Evolutionary conservation across 2,888 invertebrate genomes (phyloP).

Genomic region (Hesperia comma): DNA sequence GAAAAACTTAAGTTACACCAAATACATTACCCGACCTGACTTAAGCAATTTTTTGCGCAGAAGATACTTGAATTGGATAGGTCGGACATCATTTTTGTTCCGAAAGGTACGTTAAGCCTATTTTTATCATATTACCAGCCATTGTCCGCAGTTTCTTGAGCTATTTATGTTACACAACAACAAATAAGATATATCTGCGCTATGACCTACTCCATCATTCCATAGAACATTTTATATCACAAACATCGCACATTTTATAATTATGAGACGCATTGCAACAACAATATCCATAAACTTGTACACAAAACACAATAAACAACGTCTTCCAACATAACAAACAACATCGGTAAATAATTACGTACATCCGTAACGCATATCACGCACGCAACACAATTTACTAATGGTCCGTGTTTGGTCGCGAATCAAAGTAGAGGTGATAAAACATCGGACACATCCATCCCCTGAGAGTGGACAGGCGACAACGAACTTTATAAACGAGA

Average conservation of each 20-base stretch:
- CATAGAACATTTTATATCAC: too few species aligned
- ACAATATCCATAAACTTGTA: slow-evolving; percentile 11
- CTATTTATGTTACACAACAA: too few species aligned
- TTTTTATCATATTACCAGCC: too few species aligned
- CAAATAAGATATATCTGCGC: too few species aligned
- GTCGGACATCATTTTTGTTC: too few species aligned
- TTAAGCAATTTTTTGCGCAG: too few species aligned
- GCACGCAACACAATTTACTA: slow-evolving; percentile 27
- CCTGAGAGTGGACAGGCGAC: not conserved
- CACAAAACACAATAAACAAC: slow-evolving; percentile 13
- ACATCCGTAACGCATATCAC: slow-evolving; percentile 15
- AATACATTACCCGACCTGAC: too few species aligned
- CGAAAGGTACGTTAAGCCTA: too few species aligned
- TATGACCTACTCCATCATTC: too few species aligned
- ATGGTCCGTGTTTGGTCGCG: slow-evolving; percentile 16
- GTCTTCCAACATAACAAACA: not conserved
- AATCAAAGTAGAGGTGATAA: slow-evolving; percentile 20
- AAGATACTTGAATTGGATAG: too few species aligned
- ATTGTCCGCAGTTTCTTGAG: too few species aligned
- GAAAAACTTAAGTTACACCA: too few species aligned
- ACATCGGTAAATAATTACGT: slow-evolving; percentile 21
- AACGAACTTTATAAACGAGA: slow-evolving; percentile 3
- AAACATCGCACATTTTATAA: not conserved
- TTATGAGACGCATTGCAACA: not conserved
- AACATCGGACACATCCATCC: slow-evolving; percentile 4